Evolutionary conservation across 2,888 invertebrate genomes (phyloP).

Genomic region (Harpalus rufipes): DNA sequence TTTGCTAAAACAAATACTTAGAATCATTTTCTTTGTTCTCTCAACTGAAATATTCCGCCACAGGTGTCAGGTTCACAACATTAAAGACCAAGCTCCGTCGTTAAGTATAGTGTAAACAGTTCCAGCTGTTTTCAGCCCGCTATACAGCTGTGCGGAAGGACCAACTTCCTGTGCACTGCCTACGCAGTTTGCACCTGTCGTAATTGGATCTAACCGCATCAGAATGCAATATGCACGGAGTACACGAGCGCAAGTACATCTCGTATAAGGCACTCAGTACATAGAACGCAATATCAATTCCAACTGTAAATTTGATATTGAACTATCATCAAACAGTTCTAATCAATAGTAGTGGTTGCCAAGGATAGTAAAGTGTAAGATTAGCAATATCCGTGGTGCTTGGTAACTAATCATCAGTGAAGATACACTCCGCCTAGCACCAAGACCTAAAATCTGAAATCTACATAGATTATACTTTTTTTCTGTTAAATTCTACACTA

Average conservation of each 20-base stretch:
- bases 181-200: not conserved
- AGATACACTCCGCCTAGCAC: no score
- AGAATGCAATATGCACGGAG: not conserved
- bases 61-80: not conserved
- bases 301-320: not conserved
- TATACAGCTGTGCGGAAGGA: not conserved
- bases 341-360: no score
- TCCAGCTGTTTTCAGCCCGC: not conserved
- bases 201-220: not conserved
- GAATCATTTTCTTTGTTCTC: not conserved
- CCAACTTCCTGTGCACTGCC: not conserved
- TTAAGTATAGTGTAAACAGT: not conserved
- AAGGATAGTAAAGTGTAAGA: no score
- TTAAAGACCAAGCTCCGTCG: not conserved
- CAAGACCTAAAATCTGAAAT: no score
- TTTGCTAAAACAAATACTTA: no score
- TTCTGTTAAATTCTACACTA: no score
- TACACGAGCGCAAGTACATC: not conserved
- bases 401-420: no score
- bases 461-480: no score
- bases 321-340: not conserved
- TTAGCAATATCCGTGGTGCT: no score
- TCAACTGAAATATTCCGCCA: not conserved
- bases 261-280: not conserved
- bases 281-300: not conserved